A percentile compares a stretch with the other conserved stretches of the same genome.
phyloP scores from a whole-genome alignment of 2,888 invertebrate species.

The Chironomus riparius region DNA sequence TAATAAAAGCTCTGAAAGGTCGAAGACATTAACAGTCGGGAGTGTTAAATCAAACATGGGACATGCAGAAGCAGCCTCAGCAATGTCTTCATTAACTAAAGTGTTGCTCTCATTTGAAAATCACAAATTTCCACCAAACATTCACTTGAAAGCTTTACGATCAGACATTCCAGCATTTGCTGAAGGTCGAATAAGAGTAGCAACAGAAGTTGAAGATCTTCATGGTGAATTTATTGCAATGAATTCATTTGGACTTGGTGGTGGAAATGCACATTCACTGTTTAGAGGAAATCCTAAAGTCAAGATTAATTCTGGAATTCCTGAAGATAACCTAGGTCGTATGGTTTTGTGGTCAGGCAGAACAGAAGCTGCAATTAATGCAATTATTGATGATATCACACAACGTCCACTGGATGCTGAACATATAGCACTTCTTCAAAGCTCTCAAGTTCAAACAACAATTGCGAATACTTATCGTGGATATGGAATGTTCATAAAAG shows the following conservation, averaged over 20 bases:
- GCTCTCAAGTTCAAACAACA: constrained; percentile 46
- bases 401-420: constrained; percentile 49
- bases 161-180: constrained; percentile 48
- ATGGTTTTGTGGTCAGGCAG: constrained; percentile 65
- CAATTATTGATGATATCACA: constrained; percentile 51
- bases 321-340: constrained; percentile 53
- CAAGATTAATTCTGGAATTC: constrained; percentile 51
- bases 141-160: constrained; percentile 57
- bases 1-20: constrained; percentile 51
- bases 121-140: constrained; percentile 66
- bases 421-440: constrained; percentile 46
- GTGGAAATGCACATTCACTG: constrained; percentile 64
- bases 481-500: constrained; percentile 45
- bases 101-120: constrained; percentile 66
- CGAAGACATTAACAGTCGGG: constrained; percentile 64
- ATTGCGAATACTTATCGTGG: constrained; percentile 60
- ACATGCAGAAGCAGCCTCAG: constrained; percentile 72
- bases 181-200: constrained; percentile 52
- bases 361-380: constrained; percentile 58
- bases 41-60: constrained; percentile 84
- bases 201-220: constrained; percentile 55
- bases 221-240: constrained; percentile 60
- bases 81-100: constrained; percentile 69
- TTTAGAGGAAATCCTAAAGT: constrained; percentile 51
- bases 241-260: constrained; percentile 84